phyloP scores from a whole-genome alignment of 2,888 invertebrate genomes.

The Drosophila macrospina region DNA sequence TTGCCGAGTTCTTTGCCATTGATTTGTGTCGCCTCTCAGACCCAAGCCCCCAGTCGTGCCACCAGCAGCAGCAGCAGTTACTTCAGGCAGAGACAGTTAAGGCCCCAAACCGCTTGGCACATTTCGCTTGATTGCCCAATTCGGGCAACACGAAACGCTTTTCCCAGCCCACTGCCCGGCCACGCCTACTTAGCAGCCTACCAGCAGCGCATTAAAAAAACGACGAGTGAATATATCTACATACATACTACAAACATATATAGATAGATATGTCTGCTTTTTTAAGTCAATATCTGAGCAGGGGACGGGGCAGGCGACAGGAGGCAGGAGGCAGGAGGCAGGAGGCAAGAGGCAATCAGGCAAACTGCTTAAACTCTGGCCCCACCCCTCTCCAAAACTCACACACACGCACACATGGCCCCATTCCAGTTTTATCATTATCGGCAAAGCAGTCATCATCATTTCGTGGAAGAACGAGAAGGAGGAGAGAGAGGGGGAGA shows the following conservation, averaged over 20 bases:
- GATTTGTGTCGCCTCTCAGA: constrained; percentile 59
- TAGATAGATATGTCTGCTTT: constrained; percentile 16
- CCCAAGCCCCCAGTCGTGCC: constrained; percentile 8
- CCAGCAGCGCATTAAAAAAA: constrained; percentile 60
- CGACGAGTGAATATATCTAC: constrained; percentile 7
- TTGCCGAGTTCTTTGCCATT: constrained; percentile 62
- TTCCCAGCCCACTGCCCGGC: constrained; percentile 15
- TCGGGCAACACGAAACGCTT: constrained; percentile 59
- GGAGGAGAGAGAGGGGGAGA: background rate
- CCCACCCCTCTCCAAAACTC: constrained; percentile 31
- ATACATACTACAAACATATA: background rate
- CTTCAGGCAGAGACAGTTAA: constrained; percentile 35
- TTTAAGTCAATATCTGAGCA: constrained; percentile 53
- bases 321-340: too few species aligned
- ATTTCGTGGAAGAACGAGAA: background rate
- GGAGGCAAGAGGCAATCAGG: constrained; percentile 41
- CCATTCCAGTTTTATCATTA: constrained; percentile 56
- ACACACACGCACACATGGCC: constrained; percentile 23
- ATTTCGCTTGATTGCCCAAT: constrained; percentile 76
- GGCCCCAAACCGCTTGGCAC: constrained; percentile 60
- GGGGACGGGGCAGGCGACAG: constrained; percentile 33
- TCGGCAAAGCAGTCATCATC: constrained; percentile 58
- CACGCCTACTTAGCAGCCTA: constrained; percentile 48
- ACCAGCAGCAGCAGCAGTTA: background rate
- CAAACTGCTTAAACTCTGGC: constrained; percentile 58